Evolutionary conservation across 2,797 vertebrate species (phyloP), one percentile per base, ranked within the genome.

Genomic region (Podargus strigoides): DNA sequence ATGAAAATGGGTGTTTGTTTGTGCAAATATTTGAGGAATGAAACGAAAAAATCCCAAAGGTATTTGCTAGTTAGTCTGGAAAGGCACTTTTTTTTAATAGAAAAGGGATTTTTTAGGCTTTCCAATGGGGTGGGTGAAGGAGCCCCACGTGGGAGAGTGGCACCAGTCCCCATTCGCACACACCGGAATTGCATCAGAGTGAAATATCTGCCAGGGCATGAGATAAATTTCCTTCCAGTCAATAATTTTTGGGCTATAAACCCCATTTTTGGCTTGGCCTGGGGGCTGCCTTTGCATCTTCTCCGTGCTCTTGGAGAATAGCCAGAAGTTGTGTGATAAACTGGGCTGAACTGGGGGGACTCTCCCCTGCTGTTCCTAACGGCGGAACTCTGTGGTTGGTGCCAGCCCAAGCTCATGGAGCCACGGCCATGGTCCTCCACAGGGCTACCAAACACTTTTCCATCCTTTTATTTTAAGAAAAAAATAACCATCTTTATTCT

Each of bases 151-250:
- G 75, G 63, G 23, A 50, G 20, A 59, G 42, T 2, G 1, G 67
- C 52, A 39, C 78, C 64, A 74, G 50, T 39, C 39, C 26, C 52
- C 0, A 2, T 27, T 24, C 3, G 1, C 36, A 4, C 0, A 0
- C 1, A 0, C 7, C 1, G 1, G 7, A 20, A 41, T 76, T 19
- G 5, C 13, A 17, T 7, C 63, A 0, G 2, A 30, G 36, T 9
- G 1, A 34, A 82, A n/a, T 10, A 22, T 21, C 36, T 36, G 41
- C 4, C 0, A 0, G 44, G 27, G 23, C 6, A 19, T 47, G 44
- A 69, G 44, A 64, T 16, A 6, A 24, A 36, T 60, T 56, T 49
- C 5, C 30, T 14, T 30, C 24, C 12, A 20, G 36, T 10, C 2
- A 1, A 19, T 0, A 1, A 12, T 34, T 89, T 72, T 24, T n/a